Evolutionary conservation across 1,140 invertebrate genomes (phyloP), one percentile per base, ranked within the genome.

Genomic region (Trichonephila inaurata): DNA sequence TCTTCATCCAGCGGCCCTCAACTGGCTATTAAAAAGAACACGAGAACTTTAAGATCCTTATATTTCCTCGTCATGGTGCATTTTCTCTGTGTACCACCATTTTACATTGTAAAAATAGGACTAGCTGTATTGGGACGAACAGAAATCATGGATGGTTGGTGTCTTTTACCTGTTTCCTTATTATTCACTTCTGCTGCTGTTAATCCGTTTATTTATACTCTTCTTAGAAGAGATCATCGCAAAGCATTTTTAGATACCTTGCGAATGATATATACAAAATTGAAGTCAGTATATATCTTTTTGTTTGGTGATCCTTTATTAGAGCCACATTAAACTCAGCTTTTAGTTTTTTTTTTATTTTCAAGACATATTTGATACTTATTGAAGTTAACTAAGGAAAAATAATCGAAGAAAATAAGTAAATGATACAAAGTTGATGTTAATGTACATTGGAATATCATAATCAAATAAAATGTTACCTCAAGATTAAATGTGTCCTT

Each of bases 181-280:
- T 44, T 83, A 40, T 92, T 92, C 61, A 19, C 66, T 7, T 51
- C 91, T 19, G 33, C 82, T 0, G 83, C 83, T 28, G 7, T 92
- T 12, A 92, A 92, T 92, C 91, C 91, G 0, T 40, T 92, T 12
- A 87, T 92, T 51, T 92, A 92, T 7, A 40, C 28, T 21, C 64
- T 92, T 69, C 21, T 92, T 44, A 62, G 82, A 2, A 86, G 51
- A 28, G 91, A 92, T 60, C 91, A 87, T 14, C 64, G 91, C 28
- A 18, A 92, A 19, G 82, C 82, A 10, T 92, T 62, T 62, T 60
- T 72, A n/a, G 10, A 44, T 44, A 87, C 83, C 40, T 6, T 77
- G 19, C 69, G 16, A 4, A 77, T 77, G 69, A 18, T 77, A 6
- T 18, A 33, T 18, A 16, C 0, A 16, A 77, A 77, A 5, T 40